phyloP scores from a whole-genome alignment of 2,797 vertebrate genomes.

The Myripristis murdjan region DNA sequence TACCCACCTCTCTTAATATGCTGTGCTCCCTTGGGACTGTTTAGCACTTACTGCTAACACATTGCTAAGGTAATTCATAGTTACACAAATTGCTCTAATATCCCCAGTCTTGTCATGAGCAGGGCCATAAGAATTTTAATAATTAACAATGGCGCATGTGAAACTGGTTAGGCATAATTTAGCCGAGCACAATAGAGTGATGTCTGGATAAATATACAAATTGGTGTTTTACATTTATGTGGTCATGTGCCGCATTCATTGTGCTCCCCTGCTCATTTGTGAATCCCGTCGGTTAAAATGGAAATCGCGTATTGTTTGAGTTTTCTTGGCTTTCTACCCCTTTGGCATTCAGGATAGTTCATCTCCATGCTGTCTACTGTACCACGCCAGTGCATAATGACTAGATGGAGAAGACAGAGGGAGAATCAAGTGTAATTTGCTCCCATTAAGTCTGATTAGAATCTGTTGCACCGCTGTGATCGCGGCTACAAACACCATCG shows the following conservation, averaged over 20 bases:
- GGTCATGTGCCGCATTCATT: conserved; percentile 5
- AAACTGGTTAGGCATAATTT: conserved; percentile 2
- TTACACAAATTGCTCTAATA: conserved; percentile 51
- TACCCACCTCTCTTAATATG: conserved; percentile 23
- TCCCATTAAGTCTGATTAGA: conserved; percentile 66
- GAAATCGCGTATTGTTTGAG: conserved; percentile 36
- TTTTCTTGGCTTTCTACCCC: conserved; percentile 24
- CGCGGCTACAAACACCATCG: conserved; percentile 8
- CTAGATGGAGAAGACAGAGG: conserved; percentile 28
- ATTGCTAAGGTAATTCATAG: conserved; percentile 40
- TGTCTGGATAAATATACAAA: conserved; percentile 18
- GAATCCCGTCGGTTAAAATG: conserved; percentile 25
- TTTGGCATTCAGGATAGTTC: conserved; percentile 7
- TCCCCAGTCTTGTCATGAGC: conserved; percentile 19
- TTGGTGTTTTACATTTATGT: conserved; percentile 17
- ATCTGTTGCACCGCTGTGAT: conserved; percentile 56
- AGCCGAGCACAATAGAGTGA: conserved; percentile 4
- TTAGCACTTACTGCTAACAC: conserved; percentile 11
- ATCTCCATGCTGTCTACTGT: conserved; percentile 18
- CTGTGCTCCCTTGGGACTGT: conserved; percentile 12
- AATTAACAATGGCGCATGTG: conserved; percentile 14
- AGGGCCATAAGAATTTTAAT: conserved; percentile 44
- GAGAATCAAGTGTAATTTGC: conserved; percentile 47
- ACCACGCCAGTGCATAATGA: conserved; percentile 30
- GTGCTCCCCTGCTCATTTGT: conserved; percentile 21